These are phyloP conservation scores for Martes martes DNA, from an alignment of 2,113 vertebrate genomes.

Conservation along the genomic window DNA sequence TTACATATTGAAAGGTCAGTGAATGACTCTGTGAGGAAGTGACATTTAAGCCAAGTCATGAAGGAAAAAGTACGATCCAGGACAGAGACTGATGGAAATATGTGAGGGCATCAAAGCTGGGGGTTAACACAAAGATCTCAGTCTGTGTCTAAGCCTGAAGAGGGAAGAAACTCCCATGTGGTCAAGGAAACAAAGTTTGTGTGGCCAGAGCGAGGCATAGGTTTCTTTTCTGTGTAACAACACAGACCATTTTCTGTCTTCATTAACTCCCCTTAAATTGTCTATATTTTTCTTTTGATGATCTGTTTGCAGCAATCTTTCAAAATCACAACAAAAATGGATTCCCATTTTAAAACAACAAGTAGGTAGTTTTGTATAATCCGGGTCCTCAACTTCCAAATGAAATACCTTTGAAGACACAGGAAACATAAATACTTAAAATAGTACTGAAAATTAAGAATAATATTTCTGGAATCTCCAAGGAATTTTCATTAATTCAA, in stretches of 20 bases:
- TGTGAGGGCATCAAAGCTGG: neutral
- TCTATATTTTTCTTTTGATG: neutral
- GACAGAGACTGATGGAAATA: neutral
- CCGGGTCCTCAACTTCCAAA: neutral
- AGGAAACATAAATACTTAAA: neutral
- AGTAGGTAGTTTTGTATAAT: neutral
- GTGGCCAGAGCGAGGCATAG: neutral
- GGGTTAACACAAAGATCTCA: neutral
- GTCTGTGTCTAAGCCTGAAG: neutral
- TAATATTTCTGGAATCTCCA: neutral
- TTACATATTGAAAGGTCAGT: neutral
- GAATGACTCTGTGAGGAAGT: neutral
- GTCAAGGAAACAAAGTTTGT: neutral
- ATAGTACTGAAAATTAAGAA: neutral
- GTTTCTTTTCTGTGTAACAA: neutral
- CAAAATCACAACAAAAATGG: neutral
- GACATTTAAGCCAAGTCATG: neutral
- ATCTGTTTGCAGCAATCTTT: neutral
- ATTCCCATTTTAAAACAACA: conserved; percentile 30
- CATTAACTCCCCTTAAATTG: neutral
- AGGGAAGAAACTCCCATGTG: neutral
- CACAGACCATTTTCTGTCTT: neutral
- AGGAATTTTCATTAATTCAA: neutral
- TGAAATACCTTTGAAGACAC: neutral
- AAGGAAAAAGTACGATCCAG: neutral